Evolutionary conservation across 1,140 invertebrate species (phyloP).

Genomic region (Anastrepha ludens): DNA sequence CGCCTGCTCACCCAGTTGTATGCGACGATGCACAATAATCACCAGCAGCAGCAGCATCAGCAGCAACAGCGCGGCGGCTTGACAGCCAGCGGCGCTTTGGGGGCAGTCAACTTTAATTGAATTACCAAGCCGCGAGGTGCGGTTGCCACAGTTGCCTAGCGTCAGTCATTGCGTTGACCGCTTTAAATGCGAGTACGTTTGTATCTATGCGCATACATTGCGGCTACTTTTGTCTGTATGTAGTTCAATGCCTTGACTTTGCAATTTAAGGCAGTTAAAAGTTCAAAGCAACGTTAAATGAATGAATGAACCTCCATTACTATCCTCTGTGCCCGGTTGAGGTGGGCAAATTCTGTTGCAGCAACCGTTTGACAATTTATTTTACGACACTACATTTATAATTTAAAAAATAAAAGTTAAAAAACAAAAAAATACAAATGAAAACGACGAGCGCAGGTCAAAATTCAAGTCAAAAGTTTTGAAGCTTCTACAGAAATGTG

Average conservation of each 20-base stretch:
- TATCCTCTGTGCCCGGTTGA: neutral
- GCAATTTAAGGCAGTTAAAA: conserved; percentile 51
- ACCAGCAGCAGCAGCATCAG: neutral
- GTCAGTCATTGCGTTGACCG: neutral
- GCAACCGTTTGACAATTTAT: conserved; percentile 29
- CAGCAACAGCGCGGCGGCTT: neutral
- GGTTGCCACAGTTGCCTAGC: neutral
- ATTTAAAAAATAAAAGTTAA: neutral
- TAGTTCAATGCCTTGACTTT: conserved; percentile 51
- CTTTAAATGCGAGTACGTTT: neutral
- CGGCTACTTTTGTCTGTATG: neutral
- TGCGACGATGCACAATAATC: neutral
- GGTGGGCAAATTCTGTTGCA: conserved; percentile 46
- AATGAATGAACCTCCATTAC: neutral
- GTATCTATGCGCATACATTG: too few species aligned
- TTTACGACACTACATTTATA: neutral
- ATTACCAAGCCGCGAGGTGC: conserved; percentile 38
- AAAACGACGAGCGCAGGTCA: neutral
- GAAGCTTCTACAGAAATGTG: neutral
- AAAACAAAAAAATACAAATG: neutral
- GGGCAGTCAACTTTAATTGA: conserved; percentile 51
- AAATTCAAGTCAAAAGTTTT: neutral
- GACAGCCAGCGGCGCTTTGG: conserved; percentile 22
- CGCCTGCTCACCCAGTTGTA: conserved; percentile 13
- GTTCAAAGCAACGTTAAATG: conserved; percentile 47